These are phyloP conservation scores for Brachyptera putata DNA, from an alignment of 2,888 invertebrate species.

Conservation along the genomic window DNA sequence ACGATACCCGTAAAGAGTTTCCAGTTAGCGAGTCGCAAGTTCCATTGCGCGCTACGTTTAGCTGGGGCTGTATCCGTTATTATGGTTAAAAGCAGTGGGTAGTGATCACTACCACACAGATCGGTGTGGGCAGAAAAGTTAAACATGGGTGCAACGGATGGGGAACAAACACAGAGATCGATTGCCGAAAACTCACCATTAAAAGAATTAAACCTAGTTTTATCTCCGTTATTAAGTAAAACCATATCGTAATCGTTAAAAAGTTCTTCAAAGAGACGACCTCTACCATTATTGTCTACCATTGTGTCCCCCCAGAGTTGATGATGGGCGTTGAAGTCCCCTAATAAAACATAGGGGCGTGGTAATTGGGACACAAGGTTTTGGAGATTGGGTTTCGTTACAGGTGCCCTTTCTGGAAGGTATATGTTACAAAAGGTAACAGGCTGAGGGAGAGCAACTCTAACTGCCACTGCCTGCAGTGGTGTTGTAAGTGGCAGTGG, in stretches of 20 bases:
- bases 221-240: background rate
- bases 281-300: constrained; percentile 3
- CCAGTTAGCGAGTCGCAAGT: background rate
- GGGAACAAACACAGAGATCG: background rate
- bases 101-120: constrained; percentile 1
- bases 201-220: background rate
- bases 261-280: constrained; percentile 6
- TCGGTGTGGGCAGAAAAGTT: background rate
- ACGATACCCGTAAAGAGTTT: background rate
- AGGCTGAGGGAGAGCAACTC: background rate
- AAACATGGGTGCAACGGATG: background rate
- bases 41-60: background rate
- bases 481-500: background rate
- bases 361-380: background rate
- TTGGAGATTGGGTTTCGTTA: background rate
- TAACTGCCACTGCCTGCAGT: background rate
- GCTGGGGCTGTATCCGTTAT: background rate
- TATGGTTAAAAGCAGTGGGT: background rate
- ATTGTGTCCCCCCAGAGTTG: constrained; percentile 7
- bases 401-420: constrained; percentile 1
- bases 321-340: constrained; percentile 16
- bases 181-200: too few species aligned
- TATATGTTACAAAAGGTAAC: constrained; percentile 1
- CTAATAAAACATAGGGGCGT: background rate
- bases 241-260: background rate